These are phyloP conservation scores for Drosophila rhopaloa DNA, from an alignment of 1,140 invertebrate species.

Conservation along the genomic window DNA sequence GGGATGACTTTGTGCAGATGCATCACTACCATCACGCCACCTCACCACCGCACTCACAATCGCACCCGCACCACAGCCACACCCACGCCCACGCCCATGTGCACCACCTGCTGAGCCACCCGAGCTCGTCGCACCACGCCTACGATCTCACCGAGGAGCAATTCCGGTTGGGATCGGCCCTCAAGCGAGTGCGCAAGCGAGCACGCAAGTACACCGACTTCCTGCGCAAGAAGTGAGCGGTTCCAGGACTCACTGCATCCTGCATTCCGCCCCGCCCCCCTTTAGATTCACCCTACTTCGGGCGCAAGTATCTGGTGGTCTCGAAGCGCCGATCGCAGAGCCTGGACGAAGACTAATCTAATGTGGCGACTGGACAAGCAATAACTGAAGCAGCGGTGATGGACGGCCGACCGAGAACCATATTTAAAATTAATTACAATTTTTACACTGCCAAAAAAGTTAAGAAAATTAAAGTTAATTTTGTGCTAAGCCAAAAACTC, in stretches of 20 bases:
- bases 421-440: conserved; percentile 62
- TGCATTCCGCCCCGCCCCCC: conserved; percentile 24
- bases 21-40: conserved; percentile 64
- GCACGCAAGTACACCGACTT: conserved; percentile 84
- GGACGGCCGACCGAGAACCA: conserved; percentile 31
- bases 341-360: conserved; percentile 75
- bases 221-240: conserved; percentile 78
- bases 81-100: conserved; percentile 11
- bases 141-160: conserved; percentile 59
- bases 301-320: conserved; percentile 78
- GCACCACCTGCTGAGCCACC: conserved; percentile 14
- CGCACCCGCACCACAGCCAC: conserved; percentile 56
- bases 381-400: conserved; percentile 47
- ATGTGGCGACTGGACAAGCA: conserved; percentile 59
- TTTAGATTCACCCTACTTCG: conserved; percentile 81
- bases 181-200: conserved; percentile 81
- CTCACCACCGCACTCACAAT: conserved; percentile 19
- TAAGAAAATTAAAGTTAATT: conserved; percentile 38
- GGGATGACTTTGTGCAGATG: conserved; percentile 66
- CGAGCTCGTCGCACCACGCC: conserved; percentile 7
- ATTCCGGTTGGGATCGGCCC: conserved; percentile 75
- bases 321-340: conserved; percentile 73
- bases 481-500: conserved; percentile 74
- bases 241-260: conserved; percentile 20
- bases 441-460: conserved; percentile 81